Conservation (phyloP, 2,113 vertebrate genomes). For the Prolemur simus region DNA sequence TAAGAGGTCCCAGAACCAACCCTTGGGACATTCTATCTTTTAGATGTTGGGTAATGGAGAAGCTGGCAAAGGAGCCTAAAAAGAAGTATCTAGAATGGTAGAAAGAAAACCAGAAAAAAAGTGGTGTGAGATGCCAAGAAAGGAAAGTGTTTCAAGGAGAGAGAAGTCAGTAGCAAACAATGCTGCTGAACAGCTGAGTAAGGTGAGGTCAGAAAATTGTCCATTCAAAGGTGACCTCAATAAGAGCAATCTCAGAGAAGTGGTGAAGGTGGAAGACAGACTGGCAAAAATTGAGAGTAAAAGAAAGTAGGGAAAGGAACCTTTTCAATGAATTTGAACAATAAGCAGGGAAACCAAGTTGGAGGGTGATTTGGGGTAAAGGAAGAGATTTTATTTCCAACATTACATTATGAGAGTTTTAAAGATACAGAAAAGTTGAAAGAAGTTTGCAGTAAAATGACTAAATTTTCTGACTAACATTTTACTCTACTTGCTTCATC, state of each 20-base stretch:
- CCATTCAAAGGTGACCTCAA: neutral
- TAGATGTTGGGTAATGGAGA: neutral
- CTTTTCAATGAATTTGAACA: neutral
- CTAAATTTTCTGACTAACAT: neutral
- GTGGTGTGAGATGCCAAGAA: neutral
- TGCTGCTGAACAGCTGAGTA: neutral
- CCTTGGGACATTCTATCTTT: neutral
- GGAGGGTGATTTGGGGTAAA: neutral
- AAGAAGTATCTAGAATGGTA: neutral
- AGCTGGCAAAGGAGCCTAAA: neutral
- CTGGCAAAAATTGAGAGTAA: neutral
- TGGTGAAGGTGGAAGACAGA: neutral
- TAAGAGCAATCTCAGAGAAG: neutral
- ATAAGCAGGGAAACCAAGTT: neutral
- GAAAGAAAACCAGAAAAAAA: neutral
- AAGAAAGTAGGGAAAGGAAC: neutral
- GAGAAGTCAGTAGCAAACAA: neutral
- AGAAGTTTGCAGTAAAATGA: neutral
- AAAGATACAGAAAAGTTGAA: neutral
- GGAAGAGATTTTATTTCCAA: constrained; percentile 25
- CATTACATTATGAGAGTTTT: neutral
- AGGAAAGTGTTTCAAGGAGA: neutral
- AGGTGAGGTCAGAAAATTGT: neutral
- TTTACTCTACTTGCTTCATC: neutral
- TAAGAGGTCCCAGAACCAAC: neutral